Base-by-base conservation (phyloP, 2,113 vertebrate genomes). In the Geothlypis trichas region DNA sequence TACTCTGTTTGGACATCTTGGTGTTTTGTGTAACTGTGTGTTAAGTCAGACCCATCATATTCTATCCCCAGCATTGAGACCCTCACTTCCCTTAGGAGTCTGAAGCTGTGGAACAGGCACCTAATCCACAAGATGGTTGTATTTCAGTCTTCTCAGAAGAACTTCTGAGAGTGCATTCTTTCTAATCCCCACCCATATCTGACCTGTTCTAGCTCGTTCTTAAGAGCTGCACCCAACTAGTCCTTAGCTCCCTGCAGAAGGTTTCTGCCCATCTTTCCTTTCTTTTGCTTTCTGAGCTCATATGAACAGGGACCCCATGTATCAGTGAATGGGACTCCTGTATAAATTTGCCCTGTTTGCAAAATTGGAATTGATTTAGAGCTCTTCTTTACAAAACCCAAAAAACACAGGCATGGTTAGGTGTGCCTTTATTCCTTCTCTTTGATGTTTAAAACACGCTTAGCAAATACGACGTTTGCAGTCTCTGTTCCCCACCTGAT, bases 201-300 rank as follows among this genome's bases (percentile, higher is more conserved):
- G 59, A 95, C 95, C 93, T 97, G 97, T 90, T 81, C 59, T 58
- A 91, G 84, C 93, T 97, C 57, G 84, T 86, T 95, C 94, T 76
- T 58, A 87, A 62, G 84, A 91, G 96, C 96, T 95, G 69, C 55
- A 4, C 91, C 77, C 90, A 88, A 63, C 90, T 80, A 76, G 90
- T 88, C 93, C 81, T 58, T 76, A 41, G 52, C 76, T 93, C 68
- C 21, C 47, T 94, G 71, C 58, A 52, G 42, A 96, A 82, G 62
- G 67, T 75, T 95, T 97, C 52, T 42, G 72, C 41, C 13, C 89
- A 80, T 82, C 90, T 69, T 93, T 74, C 42, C 65, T 33, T 61
- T 37, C 37, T 52, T 86, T 77, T 91, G 42, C 37, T 84, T 65
- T 42, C 82, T 82, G 79, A 82, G 57, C 91, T 92, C 67, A 35